These are phyloP conservation scores for Spinus olivaceus DNA, from an alignment of 2,797 vertebrate species.

Conservation along the genomic window DNA sequence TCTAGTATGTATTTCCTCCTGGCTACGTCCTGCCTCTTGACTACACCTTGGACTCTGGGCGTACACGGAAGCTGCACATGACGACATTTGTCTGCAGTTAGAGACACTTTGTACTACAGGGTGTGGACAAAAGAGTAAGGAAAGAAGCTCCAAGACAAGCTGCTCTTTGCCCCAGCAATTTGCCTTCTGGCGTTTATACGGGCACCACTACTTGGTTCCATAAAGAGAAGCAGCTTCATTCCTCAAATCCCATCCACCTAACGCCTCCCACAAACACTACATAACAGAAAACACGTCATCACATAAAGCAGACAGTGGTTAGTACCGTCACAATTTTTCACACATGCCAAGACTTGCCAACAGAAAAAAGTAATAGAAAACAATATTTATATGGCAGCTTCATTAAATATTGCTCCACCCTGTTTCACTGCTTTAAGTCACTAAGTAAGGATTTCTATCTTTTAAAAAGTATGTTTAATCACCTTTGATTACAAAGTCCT, in stretches of 20 bases:
- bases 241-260: background rate
- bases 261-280: background rate
- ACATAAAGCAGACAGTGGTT: background rate
- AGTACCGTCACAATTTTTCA: background rate
- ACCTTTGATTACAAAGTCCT: background rate
- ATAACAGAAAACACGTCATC: background rate
- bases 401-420: background rate
- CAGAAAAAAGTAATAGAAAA: background rate
- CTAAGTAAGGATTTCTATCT: background rate
- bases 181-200: background rate
- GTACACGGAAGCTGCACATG: background rate
- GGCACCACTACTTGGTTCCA: background rate
- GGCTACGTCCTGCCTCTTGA: background rate
- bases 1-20: rapidly evolving
- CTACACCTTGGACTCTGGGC: background rate
- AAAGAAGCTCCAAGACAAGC: background rate
- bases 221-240: background rate
- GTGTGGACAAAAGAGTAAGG: background rate
- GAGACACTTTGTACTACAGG: background rate
- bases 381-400: background rate
- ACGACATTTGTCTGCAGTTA: background rate
- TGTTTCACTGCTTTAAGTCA: background rate
- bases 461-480: background rate
- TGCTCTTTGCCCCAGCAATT: background rate
- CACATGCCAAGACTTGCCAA: background rate